A percentile compares a stretch with the other conserved stretches of the same genome.
Evolutionary conservation across 2,888 invertebrate species (phyloP).

Genomic region (Operophtera brumata): DNA sequence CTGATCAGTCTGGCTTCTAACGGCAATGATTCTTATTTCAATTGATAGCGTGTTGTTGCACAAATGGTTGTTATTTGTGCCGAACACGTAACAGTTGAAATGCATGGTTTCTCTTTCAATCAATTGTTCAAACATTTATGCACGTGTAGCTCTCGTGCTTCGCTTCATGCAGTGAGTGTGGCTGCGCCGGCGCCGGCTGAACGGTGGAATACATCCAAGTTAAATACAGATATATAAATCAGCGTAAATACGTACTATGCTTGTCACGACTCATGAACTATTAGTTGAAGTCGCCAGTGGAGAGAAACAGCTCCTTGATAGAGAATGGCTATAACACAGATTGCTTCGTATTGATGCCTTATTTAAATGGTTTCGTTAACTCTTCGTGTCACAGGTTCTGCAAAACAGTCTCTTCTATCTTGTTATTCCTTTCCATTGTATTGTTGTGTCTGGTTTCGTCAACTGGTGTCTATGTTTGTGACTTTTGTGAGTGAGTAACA

Average conservation of each 20-base stretch:
- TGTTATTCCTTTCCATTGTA: too few species aligned
- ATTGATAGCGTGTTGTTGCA: slow-evolving; percentile 26
- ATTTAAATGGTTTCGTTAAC: too few species aligned
- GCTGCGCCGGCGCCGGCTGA: slow-evolving; percentile 27
- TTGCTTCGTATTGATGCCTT: too few species aligned
- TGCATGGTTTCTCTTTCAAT: slow-evolving; percentile 54
- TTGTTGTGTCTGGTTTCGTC: too few species aligned
- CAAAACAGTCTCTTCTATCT: too few species aligned
- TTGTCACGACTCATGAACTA: slow-evolving; percentile 46
- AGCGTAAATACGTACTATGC: slow-evolving; percentile 40
- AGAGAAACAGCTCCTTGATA: neutral
- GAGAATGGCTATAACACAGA: neutral
- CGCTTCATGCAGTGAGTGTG: slow-evolving; percentile 36
- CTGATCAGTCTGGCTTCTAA: too few species aligned
- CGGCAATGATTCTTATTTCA: slow-evolving; percentile 20
- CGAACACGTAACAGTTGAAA: slow-evolving; percentile 38
- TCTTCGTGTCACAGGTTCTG: too few species aligned
- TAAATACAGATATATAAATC: slow-evolving; percentile 35
- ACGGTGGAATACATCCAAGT: slow-evolving; percentile 14
- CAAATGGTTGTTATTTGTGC: slow-evolving; percentile 23
- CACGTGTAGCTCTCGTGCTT: slow-evolving; percentile 37
- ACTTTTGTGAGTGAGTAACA: too few species aligned
- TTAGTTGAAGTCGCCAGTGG: slow-evolving; percentile 6
- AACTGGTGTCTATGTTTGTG: too few species aligned
- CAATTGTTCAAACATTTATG: slow-evolving; percentile 43